Evolutionary conservation across 2,797 vertebrate genomes (phyloP), one percentile per base, ranked within the genome.

Genomic region (Sebastes kiyomatsui): DNA sequence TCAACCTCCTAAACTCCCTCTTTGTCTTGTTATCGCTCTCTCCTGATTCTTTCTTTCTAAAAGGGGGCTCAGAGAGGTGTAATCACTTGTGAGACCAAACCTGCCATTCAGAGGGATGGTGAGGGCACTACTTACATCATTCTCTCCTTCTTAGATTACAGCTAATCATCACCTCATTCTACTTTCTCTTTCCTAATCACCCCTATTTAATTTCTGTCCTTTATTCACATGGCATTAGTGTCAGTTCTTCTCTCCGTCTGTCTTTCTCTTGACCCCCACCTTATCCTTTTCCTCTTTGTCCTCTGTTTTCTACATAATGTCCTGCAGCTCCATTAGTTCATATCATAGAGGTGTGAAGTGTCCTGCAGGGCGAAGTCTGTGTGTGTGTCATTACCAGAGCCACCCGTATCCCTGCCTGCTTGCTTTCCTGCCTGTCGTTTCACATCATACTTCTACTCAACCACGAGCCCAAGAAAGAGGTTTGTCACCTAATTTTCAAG

Each of bases 81-180:
- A 90, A 91, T 92, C 85, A 88, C 83, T 85, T 82, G 84, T 84
- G 79, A 93, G 86, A 75, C 72, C 58, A 68, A 90, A 85, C 81
- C 82, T 87, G 77, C 79, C 81, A 86, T 84, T 91, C 83, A 84
- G 59, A 71, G 27, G 20, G 79, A 82, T 62, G 28, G 67, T 67
- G 60, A 87, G 84, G 68, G 35, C 75, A 82, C 81, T 52, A 65
- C 88, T 88, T 78, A 75, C 69, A 84, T 82, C 52, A 77, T 79
- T 89, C 71, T 77, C 72, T 82, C 64, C 77, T 74, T 77, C 86
- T 84, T 68, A 87, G 84, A 92, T 91, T 90, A 87, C 75, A 74
- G 62, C 82, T 86, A 87, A 91, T 94, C 90, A 93, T 93, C 80
- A 38, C 84, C 87, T 90, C 79, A 75, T 79, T 89, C 74, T 76